These are phyloP conservation scores for Globia sparganii DNA, from an alignment of 2,888 invertebrate genomes.

Conservation along the genomic window DNA sequence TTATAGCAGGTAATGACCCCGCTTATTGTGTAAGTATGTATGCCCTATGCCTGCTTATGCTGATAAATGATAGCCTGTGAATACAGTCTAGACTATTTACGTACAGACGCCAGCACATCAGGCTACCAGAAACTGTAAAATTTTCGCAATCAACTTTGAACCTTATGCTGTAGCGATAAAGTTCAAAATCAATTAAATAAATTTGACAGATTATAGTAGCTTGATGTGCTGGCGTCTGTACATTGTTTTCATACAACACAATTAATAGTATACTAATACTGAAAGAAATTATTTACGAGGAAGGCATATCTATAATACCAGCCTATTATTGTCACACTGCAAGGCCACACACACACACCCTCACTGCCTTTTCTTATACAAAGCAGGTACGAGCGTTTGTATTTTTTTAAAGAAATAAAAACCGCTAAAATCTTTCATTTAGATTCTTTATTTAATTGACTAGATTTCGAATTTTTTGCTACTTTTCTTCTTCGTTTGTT, in stretches of 20 bases:
- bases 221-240: too few species aligned
- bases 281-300: not conserved
- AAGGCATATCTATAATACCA: not conserved
- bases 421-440: conserved; percentile 2
- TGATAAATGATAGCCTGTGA: too few species aligned
- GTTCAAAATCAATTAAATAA: too few species aligned
- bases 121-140: too few species aligned
- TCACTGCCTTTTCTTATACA: too few species aligned
- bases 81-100: too few species aligned
- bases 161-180: too few species aligned
- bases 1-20: not conserved
- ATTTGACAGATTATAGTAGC: too few species aligned
- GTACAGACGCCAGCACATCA: too few species aligned
- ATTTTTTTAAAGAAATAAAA: not conserved
- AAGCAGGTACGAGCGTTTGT: not conserved
- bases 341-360: too few species aligned
- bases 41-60: not conserved
- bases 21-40: not conserved
- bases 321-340: not conserved
- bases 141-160: too few species aligned
- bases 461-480: conserved; percentile 14
- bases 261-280: not conserved
- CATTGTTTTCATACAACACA: not conserved
- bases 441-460: conserved; percentile 38
- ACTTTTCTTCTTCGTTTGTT: conserved; percentile 26